Evolutionary conservation across 2,797 vertebrate genomes (phyloP).

Genomic region (Heteromormyrus szaboi): DNA sequence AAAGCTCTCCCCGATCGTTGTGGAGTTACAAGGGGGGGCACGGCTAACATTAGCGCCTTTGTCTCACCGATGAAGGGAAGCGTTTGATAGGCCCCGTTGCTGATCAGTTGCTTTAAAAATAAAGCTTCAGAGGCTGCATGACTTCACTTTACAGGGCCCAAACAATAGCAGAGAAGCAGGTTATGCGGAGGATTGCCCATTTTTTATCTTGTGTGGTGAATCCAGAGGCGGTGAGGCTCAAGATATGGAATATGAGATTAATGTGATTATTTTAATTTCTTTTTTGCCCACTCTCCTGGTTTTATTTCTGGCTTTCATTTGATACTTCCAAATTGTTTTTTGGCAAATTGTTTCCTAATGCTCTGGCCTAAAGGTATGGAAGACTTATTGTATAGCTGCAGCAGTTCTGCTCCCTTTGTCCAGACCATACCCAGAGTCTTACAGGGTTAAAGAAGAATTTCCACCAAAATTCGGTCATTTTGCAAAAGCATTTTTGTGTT

Average conservation of each 20-base stretch:
- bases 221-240: background rate
- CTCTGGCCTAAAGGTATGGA: background rate
- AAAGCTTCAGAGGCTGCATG: background rate
- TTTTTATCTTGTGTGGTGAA: background rate
- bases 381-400: background rate
- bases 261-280: background rate
- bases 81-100: no score
- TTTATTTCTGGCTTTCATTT: background rate
- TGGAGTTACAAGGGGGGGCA: no score
- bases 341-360: slow-evolving; percentile 4
- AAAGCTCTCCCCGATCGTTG: background rate
- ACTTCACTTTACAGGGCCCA: background rate
- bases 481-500: background rate
- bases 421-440: background rate
- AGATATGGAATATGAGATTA: background rate
- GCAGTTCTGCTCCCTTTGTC: background rate
- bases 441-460: background rate
- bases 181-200: background rate
- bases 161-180: background rate
- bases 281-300: background rate
- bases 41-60: background rate
- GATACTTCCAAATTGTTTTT: background rate
- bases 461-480: background rate
- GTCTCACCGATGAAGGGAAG: background rate
- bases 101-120: background rate